These are phyloP conservation scores for Cheilosia grossa DNA, from an alignment of 2,888 invertebrate genomes.

Conservation along the genomic window DNA sequence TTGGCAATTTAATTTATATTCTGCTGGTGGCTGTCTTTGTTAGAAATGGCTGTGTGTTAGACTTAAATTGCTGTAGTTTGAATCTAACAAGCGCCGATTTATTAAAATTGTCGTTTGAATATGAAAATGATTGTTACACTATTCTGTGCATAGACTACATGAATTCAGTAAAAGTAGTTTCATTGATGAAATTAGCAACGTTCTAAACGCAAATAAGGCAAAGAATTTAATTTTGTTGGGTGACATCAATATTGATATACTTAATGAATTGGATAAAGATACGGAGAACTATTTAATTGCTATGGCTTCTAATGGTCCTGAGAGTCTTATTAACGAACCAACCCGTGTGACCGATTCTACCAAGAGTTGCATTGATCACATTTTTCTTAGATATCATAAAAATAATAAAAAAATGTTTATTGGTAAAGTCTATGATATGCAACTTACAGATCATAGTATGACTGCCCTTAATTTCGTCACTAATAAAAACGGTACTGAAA, in stretches of 20 bases:
- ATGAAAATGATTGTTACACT: constrained; percentile 12
- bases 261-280: constrained; percentile 16
- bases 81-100: constrained; percentile 26
- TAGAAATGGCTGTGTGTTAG: background rate
- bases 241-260: background rate
- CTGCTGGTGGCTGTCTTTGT: constrained; percentile 4
- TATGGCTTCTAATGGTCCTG: constrained; percentile 24
- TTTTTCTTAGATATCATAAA: constrained; percentile 8
- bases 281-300: constrained; percentile 19
- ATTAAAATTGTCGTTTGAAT: constrained; percentile 20
- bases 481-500: background rate
- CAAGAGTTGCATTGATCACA: constrained; percentile 28
- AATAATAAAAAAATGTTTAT: constrained; percentile 5
- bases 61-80: constrained; percentile 2
- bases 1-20: constrained; percentile 13
- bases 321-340: constrained; percentile 16
- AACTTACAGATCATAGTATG: constrained; percentile 15
- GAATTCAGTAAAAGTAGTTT: constrained; percentile 2
- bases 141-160: constrained; percentile 28
- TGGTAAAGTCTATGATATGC: constrained; percentile 12
- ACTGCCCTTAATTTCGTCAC: constrained; percentile 2
- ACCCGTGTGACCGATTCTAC: constrained; percentile 12
- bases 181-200: constrained; percentile 11
- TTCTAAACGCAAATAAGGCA: background rate
- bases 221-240: background rate